Evolutionary conservation across 2,797 vertebrate genomes (phyloP).

Genomic region (Gorsachius magnificus): DNA sequence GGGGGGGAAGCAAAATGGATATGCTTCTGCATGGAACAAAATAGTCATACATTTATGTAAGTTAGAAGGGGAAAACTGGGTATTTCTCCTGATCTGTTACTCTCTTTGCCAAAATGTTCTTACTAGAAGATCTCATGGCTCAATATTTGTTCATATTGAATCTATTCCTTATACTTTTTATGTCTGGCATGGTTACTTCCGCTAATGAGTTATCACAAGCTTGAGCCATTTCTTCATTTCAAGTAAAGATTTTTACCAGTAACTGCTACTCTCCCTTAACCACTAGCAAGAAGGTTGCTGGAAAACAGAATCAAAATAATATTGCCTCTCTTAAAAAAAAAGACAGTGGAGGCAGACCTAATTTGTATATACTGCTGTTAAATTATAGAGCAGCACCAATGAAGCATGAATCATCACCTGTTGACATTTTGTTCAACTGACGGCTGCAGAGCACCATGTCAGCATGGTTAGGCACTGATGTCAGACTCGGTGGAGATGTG

Average conservation of each 20-base stretch:
- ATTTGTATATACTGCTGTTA: slow-evolving; percentile 6
- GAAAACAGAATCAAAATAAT: not conserved
- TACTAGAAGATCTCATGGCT: not conserved
- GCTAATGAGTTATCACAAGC: not conserved
- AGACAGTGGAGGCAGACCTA: not conserved
- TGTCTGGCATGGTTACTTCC: not conserved
- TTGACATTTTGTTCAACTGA: not conserved
- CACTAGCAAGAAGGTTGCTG: not conserved
- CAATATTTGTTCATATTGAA: not conserved
- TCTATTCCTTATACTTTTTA: not conserved
- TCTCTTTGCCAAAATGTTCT: not conserved
- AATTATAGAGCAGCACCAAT: not conserved
- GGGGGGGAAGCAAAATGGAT: not conserved
- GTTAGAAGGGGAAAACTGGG: not conserved
- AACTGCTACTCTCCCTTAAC: not conserved
- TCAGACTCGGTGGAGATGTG: not conserved
- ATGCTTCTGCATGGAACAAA: not conserved
- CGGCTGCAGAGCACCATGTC: not conserved
- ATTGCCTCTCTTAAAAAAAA: not conserved
- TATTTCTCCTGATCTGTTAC: not conserved
- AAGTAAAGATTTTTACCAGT: not conserved
- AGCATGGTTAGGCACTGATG: not conserved
- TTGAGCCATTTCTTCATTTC: not conserved
- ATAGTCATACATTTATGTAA: not conserved
- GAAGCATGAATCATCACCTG: slow-evolving; percentile 24